These are phyloP conservation scores for Actias luna DNA, from an alignment of 2,888 invertebrate species.

Conservation along the genomic window DNA sequence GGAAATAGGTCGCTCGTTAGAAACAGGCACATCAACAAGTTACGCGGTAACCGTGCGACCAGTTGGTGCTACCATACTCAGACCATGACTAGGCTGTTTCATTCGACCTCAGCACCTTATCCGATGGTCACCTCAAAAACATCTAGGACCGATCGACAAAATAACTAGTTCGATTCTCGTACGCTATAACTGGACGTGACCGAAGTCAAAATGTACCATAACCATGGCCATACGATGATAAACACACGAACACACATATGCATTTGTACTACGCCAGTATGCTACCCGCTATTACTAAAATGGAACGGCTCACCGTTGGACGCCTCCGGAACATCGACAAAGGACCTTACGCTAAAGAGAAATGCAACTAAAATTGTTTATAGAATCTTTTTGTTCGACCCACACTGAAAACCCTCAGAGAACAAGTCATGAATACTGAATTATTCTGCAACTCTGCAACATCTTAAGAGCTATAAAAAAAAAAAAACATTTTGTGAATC, in stretches of 20 bases:
- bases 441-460: too few species aligned
- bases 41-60: background rate
- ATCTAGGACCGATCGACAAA: background rate
- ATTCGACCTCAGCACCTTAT: background rate
- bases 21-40: background rate
- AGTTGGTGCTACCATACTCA: slow-evolving; percentile 19
- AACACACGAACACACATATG: slow-evolving; percentile 53
- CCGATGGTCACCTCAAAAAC: background rate
- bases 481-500: too few species aligned
- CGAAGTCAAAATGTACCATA: slow-evolving; percentile 33
- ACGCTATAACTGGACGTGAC: slow-evolving; percentile 21
- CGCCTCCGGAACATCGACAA: slow-evolving; percentile 53
- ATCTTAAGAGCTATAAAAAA: too few species aligned
- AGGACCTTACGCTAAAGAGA: slow-evolving; percentile 57
- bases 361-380: slow-evolving; percentile 58
- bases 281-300: slow-evolving; percentile 62
- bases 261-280: slow-evolving; percentile 79
- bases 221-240: slow-evolving; percentile 36
- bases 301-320: slow-evolving; percentile 48
- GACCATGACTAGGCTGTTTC: slow-evolving; percentile 51
- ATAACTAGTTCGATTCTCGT: background rate
- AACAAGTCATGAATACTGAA: slow-evolving; percentile 4
- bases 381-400: slow-evolving; percentile 52
- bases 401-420: slow-evolving; percentile 18
- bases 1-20: background rate